Conservation (phyloP, 2,113 vertebrate species). For the Oostethus manadensis region DNA sequence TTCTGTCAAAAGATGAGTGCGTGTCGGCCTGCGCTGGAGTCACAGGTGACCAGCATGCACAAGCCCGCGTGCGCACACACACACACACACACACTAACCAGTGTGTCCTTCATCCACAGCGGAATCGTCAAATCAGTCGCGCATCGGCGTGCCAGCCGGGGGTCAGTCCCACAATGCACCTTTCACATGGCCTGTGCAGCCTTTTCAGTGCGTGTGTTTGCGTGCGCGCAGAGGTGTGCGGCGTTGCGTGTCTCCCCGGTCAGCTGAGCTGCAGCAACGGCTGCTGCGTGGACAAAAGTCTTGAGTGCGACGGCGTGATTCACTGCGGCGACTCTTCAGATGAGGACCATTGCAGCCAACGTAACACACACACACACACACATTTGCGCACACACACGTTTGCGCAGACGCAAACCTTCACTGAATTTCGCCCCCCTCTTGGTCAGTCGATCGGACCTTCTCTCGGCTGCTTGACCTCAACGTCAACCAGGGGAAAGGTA, state of each 20-base stretch:
- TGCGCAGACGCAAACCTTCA: slow-evolving; percentile 1
- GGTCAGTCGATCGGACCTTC: slow-evolving; percentile 62
- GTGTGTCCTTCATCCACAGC: slow-evolving; percentile 12
- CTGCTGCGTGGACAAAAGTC: slow-evolving; percentile 81
- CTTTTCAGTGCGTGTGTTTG: slow-evolving; percentile 2
- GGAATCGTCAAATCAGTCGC: neutral
- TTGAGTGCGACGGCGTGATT: slow-evolving; percentile 80
- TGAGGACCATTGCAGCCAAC: slow-evolving; percentile 68
- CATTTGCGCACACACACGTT: neutral
- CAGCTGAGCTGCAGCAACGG: slow-evolving; percentile 75
- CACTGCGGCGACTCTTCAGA: slow-evolving; percentile 79
- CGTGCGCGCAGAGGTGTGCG: slow-evolving; percentile 61
- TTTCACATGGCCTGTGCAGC: neutral
- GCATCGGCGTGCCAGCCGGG: neutral
- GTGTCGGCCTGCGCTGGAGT: slow-evolving; percentile 69
- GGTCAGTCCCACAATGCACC: slow-evolving; percentile 39
- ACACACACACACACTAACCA: neutral
- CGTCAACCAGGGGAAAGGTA: slow-evolving; percentile 49
- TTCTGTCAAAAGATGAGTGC: slow-evolving; percentile 76
- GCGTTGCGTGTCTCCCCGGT: slow-evolving; percentile 54
- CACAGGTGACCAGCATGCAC: slow-evolving; percentile 41
- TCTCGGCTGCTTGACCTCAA: slow-evolving; percentile 49
- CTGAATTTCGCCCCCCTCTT: slow-evolving; percentile 16
- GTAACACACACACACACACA: slow-evolving; percentile 36
- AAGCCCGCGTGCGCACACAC: neutral